Conservation (phyloP, 2,113 vertebrate genomes). For the Dromas ardeola region DNA sequence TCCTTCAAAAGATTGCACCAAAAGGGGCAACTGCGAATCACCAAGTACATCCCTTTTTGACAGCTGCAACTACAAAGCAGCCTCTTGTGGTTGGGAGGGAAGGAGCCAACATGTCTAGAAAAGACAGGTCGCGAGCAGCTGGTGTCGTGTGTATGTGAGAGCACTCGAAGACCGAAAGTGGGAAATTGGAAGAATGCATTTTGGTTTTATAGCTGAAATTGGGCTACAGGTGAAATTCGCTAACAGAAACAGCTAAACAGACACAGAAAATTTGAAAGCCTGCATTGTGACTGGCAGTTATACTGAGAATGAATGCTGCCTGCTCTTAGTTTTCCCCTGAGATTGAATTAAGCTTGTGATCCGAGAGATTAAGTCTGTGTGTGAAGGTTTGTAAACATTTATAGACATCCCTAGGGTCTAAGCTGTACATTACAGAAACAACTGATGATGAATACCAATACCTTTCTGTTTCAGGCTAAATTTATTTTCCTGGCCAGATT, state of each 20-base stretch:
- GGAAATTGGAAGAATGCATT: not conserved
- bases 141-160: not conserved
- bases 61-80: not conserved
- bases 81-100: not conserved
- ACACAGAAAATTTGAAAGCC: not conserved
- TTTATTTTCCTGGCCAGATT: not conserved
- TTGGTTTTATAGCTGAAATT: not conserved
- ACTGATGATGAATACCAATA: not conserved
- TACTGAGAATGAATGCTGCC: not conserved
- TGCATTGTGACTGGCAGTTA: not conserved
- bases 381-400: not conserved
- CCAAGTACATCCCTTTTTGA: not conserved
- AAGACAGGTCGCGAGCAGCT: not conserved
- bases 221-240: not conserved
- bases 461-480: not conserved
- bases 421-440: not conserved
- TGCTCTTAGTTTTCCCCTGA: not conserved
- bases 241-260: not conserved
- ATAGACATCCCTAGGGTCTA: not conserved
- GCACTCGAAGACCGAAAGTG: conserved; percentile 53
- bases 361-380: not conserved
- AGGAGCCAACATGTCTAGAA: not conserved
- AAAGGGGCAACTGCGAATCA: not conserved
- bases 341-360: not conserved
- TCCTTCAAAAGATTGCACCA: not conserved